phyloP scores from a whole-genome alignment of 2,113 vertebrate genomes.

The Cyanoliseus patagonus region DNA sequence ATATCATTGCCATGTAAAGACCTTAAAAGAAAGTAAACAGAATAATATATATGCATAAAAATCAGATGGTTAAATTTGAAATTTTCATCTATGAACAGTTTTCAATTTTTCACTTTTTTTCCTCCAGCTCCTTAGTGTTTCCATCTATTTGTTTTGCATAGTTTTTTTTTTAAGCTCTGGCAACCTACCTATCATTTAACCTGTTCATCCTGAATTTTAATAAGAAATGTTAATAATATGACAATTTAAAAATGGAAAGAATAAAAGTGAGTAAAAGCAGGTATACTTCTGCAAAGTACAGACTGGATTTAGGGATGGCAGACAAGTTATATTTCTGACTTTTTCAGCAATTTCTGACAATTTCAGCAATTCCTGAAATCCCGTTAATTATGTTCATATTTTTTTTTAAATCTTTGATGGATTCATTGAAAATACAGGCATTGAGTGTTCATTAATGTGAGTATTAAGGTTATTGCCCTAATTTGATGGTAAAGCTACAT shows the following conservation, averaged over 20 bases:
- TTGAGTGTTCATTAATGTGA: background rate
- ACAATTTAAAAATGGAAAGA: background rate
- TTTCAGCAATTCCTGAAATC: background rate
- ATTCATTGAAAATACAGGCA: background rate
- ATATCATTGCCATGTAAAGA: slow-evolving; percentile 98
- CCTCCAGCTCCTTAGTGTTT: background rate
- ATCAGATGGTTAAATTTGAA: background rate
- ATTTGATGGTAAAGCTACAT: background rate
- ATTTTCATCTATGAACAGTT: background rate
- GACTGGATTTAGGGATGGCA: background rate
- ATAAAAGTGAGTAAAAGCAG: background rate
- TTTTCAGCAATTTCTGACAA: background rate
- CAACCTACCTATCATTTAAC: background rate
- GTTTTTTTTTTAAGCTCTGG: background rate
- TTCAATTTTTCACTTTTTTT: background rate
- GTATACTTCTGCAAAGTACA: background rate
- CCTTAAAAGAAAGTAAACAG: slow-evolving; percentile 64
- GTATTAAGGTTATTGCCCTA: background rate
- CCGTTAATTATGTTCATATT: background rate
- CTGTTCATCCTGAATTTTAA: background rate
- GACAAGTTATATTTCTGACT: background rate
- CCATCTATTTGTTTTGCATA: background rate
- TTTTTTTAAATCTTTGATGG: background rate
- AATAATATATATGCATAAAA: background rate
- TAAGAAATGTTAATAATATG: background rate